A percentile compares a stretch with the other conserved stretches of the same genome.
These are phyloP conservation scores for Cantharis rufa DNA, from an alignment of 2,888 invertebrate genomes.

Conservation along the genomic window DNA sequence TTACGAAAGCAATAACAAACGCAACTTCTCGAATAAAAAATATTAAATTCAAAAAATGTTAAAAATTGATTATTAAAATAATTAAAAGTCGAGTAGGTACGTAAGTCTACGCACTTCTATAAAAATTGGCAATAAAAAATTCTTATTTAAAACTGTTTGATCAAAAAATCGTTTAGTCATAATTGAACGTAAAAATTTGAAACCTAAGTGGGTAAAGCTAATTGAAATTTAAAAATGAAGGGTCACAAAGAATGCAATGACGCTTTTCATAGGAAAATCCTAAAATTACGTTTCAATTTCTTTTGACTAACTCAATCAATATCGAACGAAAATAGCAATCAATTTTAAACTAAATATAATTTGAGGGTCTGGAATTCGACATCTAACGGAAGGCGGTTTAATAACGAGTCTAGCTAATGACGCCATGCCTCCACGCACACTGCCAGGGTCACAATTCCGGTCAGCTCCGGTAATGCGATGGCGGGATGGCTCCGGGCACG, in stretches of 20 bases:
- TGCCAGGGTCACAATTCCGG: conserved; percentile 37
- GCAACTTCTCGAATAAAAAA: background rate
- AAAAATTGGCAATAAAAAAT: background rate
- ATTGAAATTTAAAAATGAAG: conserved; percentile 3
- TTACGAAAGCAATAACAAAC: background rate
- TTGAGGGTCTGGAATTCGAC: conserved; percentile 30
- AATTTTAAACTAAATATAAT: conserved; percentile 31
- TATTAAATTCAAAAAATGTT: background rate
- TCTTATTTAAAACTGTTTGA: background rate
- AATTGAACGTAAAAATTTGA: conserved; percentile 1
- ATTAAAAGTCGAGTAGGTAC: background rate
- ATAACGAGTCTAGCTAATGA: conserved; percentile 36
- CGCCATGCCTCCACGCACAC: conserved; percentile 37
- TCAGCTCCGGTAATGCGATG: conserved; percentile 39
- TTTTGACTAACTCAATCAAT: conserved; percentile 11
- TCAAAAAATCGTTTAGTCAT: conserved; percentile 1
- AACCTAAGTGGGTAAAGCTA: background rate
- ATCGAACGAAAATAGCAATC: conserved; percentile 25
- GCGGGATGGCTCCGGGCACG: conserved; percentile 38
- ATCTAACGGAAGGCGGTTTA: conserved; percentile 32
- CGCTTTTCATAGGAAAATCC: conserved; percentile 1
- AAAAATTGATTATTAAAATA: background rate
- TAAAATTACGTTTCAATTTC: conserved; percentile 11
- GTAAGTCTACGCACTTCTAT: background rate
- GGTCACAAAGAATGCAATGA: background rate